Base-by-base conservation (phyloP, 2,113 vertebrate species). In the Stomatorhinus ivindoensis region DNA sequence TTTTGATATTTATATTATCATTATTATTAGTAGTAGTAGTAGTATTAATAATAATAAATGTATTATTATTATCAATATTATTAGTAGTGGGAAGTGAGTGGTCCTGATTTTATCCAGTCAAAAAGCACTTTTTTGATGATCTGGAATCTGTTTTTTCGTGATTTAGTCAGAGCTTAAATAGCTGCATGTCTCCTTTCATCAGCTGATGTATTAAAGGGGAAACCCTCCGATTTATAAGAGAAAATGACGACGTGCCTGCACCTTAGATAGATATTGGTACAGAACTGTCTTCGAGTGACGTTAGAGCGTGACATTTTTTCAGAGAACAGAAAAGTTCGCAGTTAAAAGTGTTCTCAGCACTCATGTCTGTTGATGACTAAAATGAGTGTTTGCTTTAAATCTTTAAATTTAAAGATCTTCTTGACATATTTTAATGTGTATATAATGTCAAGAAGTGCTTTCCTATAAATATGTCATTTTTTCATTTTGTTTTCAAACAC, bases 401-500 rank as follows among this genome's bases (percentile, higher is more conserved):
- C 35, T 19, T 46, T 46, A 44, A 46, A 46, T 21, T 21, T 42
- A 46, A 21, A 21, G 80, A n/a, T n/a, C n/a, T n/a, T n/a, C n/a
- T n/a, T n/a, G n/a, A n/a, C n/a, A n/a, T n/a, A n/a, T n/a, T n/a
- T n/a, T n/a, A n/a, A n/a, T n/a, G n/a, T n/a, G n/a, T n/a, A n/a
- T n/a, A n/a, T n/a, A n/a, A n/a, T 42, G 15, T 19, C 15, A 76
- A 39, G 31, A 19, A 39, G 31, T 42, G 73, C 42, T 42, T 76
- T 76, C 4, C 35, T 19, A 76, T 76, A 42, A 76, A 76, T 76
- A 35, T 76, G 17, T 39, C 4, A 4, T 19, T 39, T 19, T 39
- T 39, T 76, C 9, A 87, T 31, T 50, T 87, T 53, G 47, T 87
- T 87, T 51, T 87, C 27, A 87, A 87, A n/a, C 47, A 87, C n/a